These are phyloP conservation scores for Drosophila colorata DNA, from an alignment of 2,888 invertebrate genomes.

Conservation along the genomic window DNA sequence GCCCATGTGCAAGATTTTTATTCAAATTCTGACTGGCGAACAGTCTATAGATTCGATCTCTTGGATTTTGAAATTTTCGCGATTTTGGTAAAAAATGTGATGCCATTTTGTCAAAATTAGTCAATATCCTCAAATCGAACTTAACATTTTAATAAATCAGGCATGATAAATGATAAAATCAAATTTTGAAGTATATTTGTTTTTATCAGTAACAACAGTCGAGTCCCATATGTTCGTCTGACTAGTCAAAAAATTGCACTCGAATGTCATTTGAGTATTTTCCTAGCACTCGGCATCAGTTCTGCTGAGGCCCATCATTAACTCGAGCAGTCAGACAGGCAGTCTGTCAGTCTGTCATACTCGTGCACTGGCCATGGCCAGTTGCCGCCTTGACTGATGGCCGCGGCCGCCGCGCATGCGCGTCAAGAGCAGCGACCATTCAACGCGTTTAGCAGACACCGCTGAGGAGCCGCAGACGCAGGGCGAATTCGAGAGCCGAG, in stretches of 20 bases:
- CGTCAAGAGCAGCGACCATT: slow-evolving; percentile 68
- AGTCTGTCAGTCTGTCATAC: slow-evolving; percentile 51
- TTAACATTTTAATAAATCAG: too few species aligned
- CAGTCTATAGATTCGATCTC: too few species aligned
- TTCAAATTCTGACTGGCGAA: too few species aligned
- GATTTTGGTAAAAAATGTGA: too few species aligned
- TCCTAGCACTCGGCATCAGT: slow-evolving; percentile 36
- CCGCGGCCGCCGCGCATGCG: slow-evolving; percentile 68
- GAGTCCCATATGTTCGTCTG: too few species aligned
- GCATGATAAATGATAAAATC: too few species aligned
- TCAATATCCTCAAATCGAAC: too few species aligned
- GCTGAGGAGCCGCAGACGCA: slow-evolving; percentile 26
- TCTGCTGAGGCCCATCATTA: slow-evolving; percentile 71
- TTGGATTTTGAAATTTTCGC: too few species aligned
- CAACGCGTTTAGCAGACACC: slow-evolving; percentile 64
- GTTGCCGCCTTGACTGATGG: slow-evolving; percentile 50
- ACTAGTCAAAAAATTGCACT: slow-evolving; percentile 40
- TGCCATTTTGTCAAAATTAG: too few species aligned
- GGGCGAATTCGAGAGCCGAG: neutral
- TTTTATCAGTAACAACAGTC: too few species aligned
- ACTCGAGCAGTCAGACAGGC: slow-evolving; percentile 68
- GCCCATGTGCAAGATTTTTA: too few species aligned
- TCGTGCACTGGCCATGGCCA: slow-evolving; percentile 26
- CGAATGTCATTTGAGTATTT: slow-evolving; percentile 52
- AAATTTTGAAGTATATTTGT: too few species aligned